Evolutionary conservation across 2,113 vertebrate species (phyloP).

Genomic region (Himantopus leucocephalus): DNA sequence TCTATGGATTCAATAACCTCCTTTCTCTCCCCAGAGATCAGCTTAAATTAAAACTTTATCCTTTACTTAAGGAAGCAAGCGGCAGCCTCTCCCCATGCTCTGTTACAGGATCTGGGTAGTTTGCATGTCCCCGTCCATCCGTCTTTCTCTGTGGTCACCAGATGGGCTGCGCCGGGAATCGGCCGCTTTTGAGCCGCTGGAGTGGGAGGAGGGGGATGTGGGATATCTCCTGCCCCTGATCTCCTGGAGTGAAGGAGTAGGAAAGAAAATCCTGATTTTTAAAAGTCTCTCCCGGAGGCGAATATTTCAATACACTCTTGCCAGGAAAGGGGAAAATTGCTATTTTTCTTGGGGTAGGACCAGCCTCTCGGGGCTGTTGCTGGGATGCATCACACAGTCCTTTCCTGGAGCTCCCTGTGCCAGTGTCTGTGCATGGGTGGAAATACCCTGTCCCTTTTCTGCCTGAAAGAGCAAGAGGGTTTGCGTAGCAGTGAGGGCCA

Average conservation of each 20-base stretch:
- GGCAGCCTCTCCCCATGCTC: not conserved
- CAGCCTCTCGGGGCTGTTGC: accelerated
- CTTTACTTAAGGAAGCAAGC: slow-evolving; percentile 8
- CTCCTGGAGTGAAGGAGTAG: not conserved
- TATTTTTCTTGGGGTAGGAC: not conserved
- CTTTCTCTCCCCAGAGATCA: slow-evolving; percentile 34
- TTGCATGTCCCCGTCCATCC: not conserved
- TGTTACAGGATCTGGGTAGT: not conserved
- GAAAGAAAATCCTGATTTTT: not conserved
- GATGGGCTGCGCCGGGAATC: not conserved
- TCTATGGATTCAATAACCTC: slow-evolving; percentile 43
- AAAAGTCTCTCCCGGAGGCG: not conserved
- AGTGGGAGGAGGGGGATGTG: not conserved
- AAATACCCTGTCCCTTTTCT: not conserved
- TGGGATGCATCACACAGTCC: accelerated
- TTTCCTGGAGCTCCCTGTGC: not conserved
- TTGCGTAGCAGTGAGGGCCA: not conserved
- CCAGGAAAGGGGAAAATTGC: not conserved
- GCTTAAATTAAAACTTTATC: slow-evolving; percentile 47
- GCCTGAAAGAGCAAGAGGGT: not conserved
- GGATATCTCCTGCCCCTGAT: not conserved
- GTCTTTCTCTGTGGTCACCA: not conserved
- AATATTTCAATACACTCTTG: not conserved
- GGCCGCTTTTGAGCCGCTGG: not conserved
- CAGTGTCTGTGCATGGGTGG: not conserved